A percentile compares a stretch with the other conserved stretches of the same genome.
These are phyloP conservation scores for Steinernema khuongi DNA, from an alignment of 1,140 invertebrate genomes.

Conservation along the genomic window DNA sequence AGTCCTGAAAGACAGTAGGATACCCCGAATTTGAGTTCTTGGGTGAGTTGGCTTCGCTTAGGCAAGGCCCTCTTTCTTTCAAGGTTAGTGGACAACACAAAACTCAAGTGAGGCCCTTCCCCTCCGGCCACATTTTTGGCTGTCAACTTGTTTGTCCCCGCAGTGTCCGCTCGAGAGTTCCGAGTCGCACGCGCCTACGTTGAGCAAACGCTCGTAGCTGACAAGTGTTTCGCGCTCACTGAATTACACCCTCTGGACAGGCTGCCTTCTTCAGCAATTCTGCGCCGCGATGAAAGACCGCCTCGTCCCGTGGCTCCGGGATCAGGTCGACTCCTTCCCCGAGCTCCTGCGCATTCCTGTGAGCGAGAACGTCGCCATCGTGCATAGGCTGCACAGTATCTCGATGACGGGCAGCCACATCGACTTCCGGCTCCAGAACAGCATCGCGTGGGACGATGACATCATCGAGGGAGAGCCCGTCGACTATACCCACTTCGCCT, in stretches of 20 bases:
- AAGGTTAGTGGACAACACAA: no score
- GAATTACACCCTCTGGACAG: not conserved
- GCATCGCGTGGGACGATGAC: constrained; percentile 28
- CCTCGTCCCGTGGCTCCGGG: constrained; percentile 36
- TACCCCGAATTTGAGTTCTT: no score
- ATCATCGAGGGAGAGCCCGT: not conserved
- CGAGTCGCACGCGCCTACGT: not conserved
- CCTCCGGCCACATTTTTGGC: no score
- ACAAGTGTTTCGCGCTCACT: not conserved
- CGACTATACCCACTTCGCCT: constrained; percentile 1
- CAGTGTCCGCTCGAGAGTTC: no score
- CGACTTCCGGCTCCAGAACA: constrained; percentile 28
- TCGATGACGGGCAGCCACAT: not conserved
- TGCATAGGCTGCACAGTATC: not conserved
- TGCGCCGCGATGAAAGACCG: constrained; percentile 32
- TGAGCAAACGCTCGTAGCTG: not conserved
- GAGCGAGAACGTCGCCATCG: not conserved
- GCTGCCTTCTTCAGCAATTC: constrained; percentile 30
- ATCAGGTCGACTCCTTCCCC: constrained; percentile 33
- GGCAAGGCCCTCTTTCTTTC: no score
- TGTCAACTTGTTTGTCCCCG: no score
- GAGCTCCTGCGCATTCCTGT: not conserved
- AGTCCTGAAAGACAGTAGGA: not conserved
- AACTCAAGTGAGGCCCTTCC: no score
- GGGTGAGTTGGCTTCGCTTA: no score